These are phyloP conservation scores for Leptopilina drosophilae DNA, from an alignment of 2,888 invertebrate species.

Conservation along the genomic window DNA sequence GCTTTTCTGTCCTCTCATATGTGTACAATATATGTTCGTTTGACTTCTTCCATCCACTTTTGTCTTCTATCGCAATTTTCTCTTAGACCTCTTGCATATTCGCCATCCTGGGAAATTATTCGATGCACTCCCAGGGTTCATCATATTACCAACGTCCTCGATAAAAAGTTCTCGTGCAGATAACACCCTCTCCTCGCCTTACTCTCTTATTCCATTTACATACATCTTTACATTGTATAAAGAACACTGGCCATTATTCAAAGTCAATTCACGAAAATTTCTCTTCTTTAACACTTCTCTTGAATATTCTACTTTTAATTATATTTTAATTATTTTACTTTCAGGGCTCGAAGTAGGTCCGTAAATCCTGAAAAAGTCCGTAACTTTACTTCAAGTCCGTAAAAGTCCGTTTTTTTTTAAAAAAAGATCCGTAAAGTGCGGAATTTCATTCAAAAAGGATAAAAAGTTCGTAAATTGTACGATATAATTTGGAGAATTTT, in stretches of 20 bases:
- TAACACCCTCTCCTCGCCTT: neutral
- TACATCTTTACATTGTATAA: conserved; percentile 7
- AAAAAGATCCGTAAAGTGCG: no score
- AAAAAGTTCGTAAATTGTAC: no score
- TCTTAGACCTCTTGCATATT: conserved; percentile 17
- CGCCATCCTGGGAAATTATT: conserved; percentile 55
- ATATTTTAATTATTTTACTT: neutral
- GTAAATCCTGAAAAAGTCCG: no score
- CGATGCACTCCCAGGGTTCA: conserved; percentile 53
- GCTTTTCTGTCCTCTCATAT: neutral
- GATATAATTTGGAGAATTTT: no score
- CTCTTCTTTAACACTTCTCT: neutral
- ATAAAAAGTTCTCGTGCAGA: conserved; percentile 52
- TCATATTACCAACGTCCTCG: conserved; percentile 53
- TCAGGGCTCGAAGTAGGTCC: neutral
- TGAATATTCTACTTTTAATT: neutral
- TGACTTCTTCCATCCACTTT: conserved; percentile 34
- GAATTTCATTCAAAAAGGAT: no score
- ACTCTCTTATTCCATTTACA: conserved; percentile 13
- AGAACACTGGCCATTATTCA: neutral
- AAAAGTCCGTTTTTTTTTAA: no score
- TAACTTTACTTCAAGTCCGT: no score
- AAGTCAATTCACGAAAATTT: neutral
- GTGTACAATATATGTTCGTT: neutral
- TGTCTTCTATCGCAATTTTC: conserved; percentile 41